phyloP scores from a whole-genome alignment of 2,888 invertebrate species.

The Drosophila prostipennis region DNA sequence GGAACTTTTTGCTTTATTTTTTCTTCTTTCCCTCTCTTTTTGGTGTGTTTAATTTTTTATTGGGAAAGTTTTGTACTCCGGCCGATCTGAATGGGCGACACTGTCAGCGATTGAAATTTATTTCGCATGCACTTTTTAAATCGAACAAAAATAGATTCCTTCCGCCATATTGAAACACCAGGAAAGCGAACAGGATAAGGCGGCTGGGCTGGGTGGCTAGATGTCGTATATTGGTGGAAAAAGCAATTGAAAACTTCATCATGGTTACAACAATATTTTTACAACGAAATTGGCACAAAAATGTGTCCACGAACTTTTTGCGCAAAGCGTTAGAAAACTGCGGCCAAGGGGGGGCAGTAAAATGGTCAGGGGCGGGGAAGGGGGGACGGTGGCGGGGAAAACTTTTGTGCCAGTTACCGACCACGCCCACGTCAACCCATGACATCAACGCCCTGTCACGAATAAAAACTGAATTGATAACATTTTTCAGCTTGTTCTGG shows the following conservation, averaged over 20 bases:
- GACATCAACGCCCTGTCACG: conserved; percentile 56
- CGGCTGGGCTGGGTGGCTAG: conserved; percentile 6
- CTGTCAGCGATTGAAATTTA: conserved; percentile 60
- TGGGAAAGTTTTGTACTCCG: conserved; percentile 58
- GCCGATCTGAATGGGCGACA: conserved; percentile 28
- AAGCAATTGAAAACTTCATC: conserved; percentile 80
- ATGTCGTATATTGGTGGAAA: conserved; percentile 49
- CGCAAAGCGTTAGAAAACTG: conserved; percentile 59
- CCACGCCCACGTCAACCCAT: conserved; percentile 59
- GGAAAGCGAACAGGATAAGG: conserved; percentile 14
- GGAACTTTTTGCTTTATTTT: conserved; percentile 7
- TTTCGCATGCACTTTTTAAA: conserved; percentile 72
- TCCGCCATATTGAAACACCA: conserved; percentile 53
- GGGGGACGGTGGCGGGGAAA: background rate
- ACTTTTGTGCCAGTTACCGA: conserved; percentile 51
- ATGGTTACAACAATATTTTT: conserved; percentile 78
- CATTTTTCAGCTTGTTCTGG: conserved; percentile 63
- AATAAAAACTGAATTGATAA: conserved; percentile 74
- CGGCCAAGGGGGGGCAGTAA: conserved; percentile 30
- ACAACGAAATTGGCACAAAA: conserved; percentile 77
- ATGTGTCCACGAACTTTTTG: conserved; percentile 73
- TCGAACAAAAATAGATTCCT: conserved; percentile 73
- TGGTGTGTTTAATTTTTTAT: conserved; percentile 60
- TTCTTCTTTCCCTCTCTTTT: conserved; percentile 11
- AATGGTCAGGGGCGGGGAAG: conserved; percentile 5